phyloP scores from a whole-genome alignment of 1,140 invertebrate genomes.

The Aculops lycopersici region DNA sequence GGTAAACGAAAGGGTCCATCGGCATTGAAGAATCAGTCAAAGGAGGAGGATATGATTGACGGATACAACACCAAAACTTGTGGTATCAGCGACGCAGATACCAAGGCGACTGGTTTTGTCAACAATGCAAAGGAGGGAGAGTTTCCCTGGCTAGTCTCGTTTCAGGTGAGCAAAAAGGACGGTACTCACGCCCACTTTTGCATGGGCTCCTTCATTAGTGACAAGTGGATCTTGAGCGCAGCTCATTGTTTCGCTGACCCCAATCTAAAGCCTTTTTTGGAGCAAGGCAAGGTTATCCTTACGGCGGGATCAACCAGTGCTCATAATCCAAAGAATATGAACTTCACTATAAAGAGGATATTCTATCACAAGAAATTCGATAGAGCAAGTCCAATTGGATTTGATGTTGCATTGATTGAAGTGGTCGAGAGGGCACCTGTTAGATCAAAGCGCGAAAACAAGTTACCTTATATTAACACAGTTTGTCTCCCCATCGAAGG shows the following conservation, averaged over 20 bases:
- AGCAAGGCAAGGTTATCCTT: neutral
- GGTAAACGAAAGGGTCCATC: neutral
- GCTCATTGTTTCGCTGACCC: conserved; percentile 16
- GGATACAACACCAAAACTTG: neutral
- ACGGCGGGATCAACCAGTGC: neutral
- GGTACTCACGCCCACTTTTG: conserved; percentile 13
- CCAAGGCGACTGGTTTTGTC: neutral
- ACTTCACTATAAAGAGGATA: neutral
- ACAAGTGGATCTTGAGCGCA: conserved; percentile 15
- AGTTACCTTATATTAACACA: neutral
- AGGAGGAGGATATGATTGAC: neutral
- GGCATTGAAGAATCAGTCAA: neutral
- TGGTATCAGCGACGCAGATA: neutral
- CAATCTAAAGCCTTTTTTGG: neutral
- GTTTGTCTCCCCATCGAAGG: neutral
- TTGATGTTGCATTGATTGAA: neutral
- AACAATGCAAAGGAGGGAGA: neutral
- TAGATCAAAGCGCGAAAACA: neutral
- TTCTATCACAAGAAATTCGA: neutral
- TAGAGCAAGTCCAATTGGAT: neutral
- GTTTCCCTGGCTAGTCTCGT: conserved; percentile 6
- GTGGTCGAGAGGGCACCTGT: neutral
- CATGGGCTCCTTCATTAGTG: conserved; percentile 13
- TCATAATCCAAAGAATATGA: neutral
- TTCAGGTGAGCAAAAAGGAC: neutral